A percentile compares a stretch with the other conserved stretches of the same genome.
Evolutionary conservation across 53 echinoderm and acorn worm species (phyloP).

Genomic region (Temnopleurus reevesii): DNA sequence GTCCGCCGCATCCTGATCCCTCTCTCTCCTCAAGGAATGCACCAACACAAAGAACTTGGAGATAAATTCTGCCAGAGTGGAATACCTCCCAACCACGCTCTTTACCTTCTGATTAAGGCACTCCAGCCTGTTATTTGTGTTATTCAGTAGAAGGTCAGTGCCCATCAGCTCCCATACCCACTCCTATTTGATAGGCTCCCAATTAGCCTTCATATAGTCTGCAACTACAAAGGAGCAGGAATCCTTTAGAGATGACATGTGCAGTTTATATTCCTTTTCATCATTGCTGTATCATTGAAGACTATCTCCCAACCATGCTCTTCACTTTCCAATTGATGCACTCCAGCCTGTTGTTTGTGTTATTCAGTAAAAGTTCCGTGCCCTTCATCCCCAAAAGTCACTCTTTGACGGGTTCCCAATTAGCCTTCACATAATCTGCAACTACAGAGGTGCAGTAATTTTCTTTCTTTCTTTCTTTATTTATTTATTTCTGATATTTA

Average conservation of each 20-base stretch:
- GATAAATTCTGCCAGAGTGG: neutral
- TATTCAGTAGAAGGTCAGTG: neutral
- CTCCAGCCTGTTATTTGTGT: conserved; percentile 3
- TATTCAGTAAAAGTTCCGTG: neutral
- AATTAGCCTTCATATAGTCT: conserved; percentile 57
- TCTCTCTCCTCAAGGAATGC: conserved; percentile 3
- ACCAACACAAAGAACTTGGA: conserved; percentile 8
- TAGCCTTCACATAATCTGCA: conserved; percentile 53
- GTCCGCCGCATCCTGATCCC: conserved; percentile 25
- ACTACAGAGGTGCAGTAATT: conserved; percentile 35
- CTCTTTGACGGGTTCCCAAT: conserved; percentile 59
- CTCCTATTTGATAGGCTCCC: conserved; percentile 54
- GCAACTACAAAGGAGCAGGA: conserved; percentile 26
- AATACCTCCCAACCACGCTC: conserved; percentile 2
- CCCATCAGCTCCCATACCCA: conserved; percentile 63
- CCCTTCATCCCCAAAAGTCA: conserved; percentile 64
- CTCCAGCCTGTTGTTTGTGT: conserved; percentile 6
- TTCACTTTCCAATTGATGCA: neutral
- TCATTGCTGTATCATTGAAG: neutral
- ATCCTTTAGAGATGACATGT: conserved; percentile 10
- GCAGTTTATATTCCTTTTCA: conserved; percentile 27
- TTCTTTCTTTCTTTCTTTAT: no score
- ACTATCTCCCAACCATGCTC: conserved; percentile 2
- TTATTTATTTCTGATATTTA: no score
- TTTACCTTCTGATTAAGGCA: conserved; percentile 8